Base-by-base conservation (phyloP, 2,113 vertebrate genomes). In the Anguilla rostrata region DNA sequence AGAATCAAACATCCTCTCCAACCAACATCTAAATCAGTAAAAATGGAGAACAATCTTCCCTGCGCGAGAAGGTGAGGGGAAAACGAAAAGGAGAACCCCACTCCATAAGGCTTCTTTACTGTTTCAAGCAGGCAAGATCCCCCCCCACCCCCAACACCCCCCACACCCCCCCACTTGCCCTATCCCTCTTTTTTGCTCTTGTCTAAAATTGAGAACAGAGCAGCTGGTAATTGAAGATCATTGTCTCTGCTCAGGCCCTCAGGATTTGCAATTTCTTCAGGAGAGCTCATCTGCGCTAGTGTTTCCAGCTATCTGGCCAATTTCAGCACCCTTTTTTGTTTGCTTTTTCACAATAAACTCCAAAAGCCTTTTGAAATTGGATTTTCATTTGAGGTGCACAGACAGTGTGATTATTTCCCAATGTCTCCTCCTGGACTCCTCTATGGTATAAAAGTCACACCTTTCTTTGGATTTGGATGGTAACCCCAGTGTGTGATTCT, bases 201-300 rank as follows among this genome's bases (percentile, higher is more conserved):
- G 93, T 96, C 94, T 95, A 92, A 94, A 95, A 94, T 94, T 92
- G 93, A 92, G 93, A 92, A 90, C 87, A 90, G 93, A 94, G 89
- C 91, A 94, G 93, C 90, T 94, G 93, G 94, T 96, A 96, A 96
- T 95, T 95, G 95, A 94, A 96, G 95, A 96, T 96, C 94, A 94
- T 94, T 95, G 94, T 96, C 95, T 95, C 91, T 92, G 89, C 90
- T 91, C 90, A 63, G 92, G 89, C 94, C 93, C 92, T 91, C 89
- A 91, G 93, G 94, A 94, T 94, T 94, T 91, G 89, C 92, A 90
- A 89, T 85, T 85, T 90, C 89, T 90, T 90, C 86, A 81, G 87
- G 26, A 78, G 85, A 88, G 91, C 93, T 94, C 93, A 87, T 93
- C 92, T 92, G 87, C 57, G 71, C 87, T 87, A 88, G 84, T 86